phyloP scores from a whole-genome alignment of 2,888 invertebrate genomes.

The Gymnosoma rotundatum region DNA sequence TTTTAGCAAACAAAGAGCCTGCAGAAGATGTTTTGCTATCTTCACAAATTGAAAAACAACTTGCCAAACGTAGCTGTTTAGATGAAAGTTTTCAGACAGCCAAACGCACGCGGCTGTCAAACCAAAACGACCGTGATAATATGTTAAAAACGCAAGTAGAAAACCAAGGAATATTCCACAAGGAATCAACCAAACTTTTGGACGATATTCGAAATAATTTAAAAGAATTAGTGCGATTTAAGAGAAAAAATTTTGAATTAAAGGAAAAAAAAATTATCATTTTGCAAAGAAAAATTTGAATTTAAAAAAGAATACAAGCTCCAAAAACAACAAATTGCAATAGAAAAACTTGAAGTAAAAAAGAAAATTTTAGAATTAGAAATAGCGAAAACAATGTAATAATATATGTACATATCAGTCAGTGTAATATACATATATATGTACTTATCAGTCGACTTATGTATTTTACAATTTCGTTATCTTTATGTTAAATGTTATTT shows the following conservation, averaged over 20 bases:
- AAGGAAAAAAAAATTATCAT: not conserved
- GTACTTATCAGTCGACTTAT: not conserved
- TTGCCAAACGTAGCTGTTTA: no score
- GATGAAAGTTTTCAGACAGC: no score
- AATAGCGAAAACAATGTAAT: constrained; percentile 36
- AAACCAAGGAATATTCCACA: not conserved
- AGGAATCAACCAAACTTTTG: constrained; percentile 3
- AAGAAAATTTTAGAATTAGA: constrained; percentile 51
- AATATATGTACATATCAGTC: not conserved
- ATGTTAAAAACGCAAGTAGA: constrained; percentile 34
- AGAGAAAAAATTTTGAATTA: not conserved
- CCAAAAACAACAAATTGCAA: constrained; percentile 41
- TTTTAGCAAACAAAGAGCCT: no score
- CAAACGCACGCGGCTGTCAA: not conserved
- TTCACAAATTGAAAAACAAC: no score
- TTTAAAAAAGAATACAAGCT: constrained; percentile 23
- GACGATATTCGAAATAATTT: constrained; percentile 26
- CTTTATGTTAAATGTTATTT: not conserved
- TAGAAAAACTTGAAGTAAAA: constrained; percentile 44
- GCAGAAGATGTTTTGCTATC: no score
- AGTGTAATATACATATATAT: not conserved
- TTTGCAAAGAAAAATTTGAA: constrained; percentile 14
- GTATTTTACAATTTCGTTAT: constrained; percentile 11
- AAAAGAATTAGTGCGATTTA: constrained; percentile 40
- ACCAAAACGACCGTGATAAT: not conserved